Conservation (phyloP, 2,113 vertebrate genomes). For the Microcebus jonahi region DNA sequence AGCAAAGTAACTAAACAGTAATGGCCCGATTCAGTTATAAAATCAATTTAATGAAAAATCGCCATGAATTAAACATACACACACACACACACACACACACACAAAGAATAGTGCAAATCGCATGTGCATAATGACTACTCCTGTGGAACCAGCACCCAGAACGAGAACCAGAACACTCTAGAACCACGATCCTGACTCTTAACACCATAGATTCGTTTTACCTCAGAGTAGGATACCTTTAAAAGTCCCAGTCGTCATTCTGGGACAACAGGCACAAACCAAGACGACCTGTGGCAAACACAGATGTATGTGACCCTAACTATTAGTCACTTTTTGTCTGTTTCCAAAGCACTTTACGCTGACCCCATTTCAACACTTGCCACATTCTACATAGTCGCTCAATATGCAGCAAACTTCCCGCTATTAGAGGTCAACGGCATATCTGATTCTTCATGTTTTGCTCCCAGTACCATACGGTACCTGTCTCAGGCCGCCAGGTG, state of each 20-base stretch:
- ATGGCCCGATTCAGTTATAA: not conserved
- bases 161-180: not conserved
- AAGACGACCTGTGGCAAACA: not conserved
- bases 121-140: not conserved
- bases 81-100: not conserved
- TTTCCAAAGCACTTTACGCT: not conserved
- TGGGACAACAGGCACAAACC: not conserved
- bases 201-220: not conserved
- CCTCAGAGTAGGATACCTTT: not conserved
- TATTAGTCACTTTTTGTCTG: not conserved
- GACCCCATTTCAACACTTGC: not conserved
- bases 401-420: not conserved
- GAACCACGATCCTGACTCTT: not conserved
- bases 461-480: not conserved
- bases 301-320: not conserved
- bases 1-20: constrained; percentile 23
- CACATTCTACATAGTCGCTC: not conserved
- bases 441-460: not conserved
- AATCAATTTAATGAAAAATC: not conserved
- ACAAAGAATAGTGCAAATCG: not conserved
- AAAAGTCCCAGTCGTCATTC: not conserved
- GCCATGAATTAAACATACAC: not conserved
- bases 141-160: not conserved
- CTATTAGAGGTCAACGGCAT: not conserved
- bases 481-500: not conserved